These are phyloP conservation scores for Brachyptera risi DNA, from an alignment of 2,888 invertebrate species.

Conservation along the genomic window DNA sequence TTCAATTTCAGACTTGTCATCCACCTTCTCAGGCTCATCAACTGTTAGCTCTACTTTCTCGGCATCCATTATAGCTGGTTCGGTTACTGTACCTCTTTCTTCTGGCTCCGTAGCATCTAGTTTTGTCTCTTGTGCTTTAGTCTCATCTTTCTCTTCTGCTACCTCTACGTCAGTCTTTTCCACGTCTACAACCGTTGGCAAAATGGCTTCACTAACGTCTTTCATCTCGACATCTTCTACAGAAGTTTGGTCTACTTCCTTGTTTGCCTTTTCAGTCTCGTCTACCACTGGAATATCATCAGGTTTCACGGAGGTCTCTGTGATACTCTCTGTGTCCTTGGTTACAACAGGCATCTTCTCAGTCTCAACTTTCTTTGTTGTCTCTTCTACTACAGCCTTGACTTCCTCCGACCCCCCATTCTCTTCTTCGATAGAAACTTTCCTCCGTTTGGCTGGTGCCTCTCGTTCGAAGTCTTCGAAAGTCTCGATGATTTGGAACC, in stretches of 20 bases:
- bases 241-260: background rate
- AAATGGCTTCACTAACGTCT: too few relatives aligned
- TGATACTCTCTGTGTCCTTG: background rate
- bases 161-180: conserved; percentile 10
- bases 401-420: conserved; percentile 23
- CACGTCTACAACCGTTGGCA: too few relatives aligned
- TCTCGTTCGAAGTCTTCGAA: conserved; percentile 55
- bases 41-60: too few relatives aligned
- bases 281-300: conserved; percentile 26
- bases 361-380: too few relatives aligned
- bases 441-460: conserved; percentile 42
- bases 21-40: too few relatives aligned
- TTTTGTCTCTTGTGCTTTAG: too few relatives aligned
- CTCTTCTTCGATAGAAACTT: conserved; percentile 37
- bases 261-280: conserved; percentile 23
- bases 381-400: conserved; percentile 39
- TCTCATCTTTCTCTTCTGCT: too few relatives aligned
- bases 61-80: too few relatives aligned
- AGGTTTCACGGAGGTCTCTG: conserved; percentile 35
- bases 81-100: too few relatives aligned
- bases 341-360: too few relatives aligned
- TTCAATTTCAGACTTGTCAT: too few relatives aligned
- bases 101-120: too few relatives aligned
- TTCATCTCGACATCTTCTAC: conserved; percentile 9
- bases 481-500: conserved; percentile 56